phyloP scores from a whole-genome alignment of 2,797 vertebrate genomes.

The Gila robusta region DNA sequence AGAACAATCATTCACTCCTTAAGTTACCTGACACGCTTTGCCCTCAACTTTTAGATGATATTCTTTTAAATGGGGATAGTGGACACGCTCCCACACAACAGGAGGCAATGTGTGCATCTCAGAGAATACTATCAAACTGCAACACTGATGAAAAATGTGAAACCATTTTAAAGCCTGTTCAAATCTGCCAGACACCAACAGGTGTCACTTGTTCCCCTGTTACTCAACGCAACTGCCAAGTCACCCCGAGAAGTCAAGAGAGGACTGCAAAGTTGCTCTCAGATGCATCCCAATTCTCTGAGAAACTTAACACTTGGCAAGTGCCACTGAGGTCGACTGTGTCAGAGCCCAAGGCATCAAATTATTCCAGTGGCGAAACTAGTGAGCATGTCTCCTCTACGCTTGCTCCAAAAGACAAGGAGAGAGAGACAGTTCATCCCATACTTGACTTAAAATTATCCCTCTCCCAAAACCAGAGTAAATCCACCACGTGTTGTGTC shows the following conservation, averaged over 20 bases:
- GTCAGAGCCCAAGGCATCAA: slow-evolving; percentile 53
- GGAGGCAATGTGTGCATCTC: slow-evolving; percentile 44
- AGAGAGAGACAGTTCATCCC: slow-evolving; percentile 70
- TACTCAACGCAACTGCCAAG: slow-evolving; percentile 36
- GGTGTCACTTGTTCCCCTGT: slow-evolving; percentile 48
- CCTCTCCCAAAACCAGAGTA: slow-evolving; percentile 70
- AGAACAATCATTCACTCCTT: slow-evolving; percentile 22
- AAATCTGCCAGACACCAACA: slow-evolving; percentile 43
- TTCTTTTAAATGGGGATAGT: slow-evolving; percentile 28
- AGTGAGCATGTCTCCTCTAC: slow-evolving; percentile 46
- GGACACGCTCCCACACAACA: slow-evolving; percentile 32
- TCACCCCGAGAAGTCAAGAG: slow-evolving; percentile 54
- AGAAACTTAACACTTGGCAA: slow-evolving; percentile 49
- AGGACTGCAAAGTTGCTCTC: slow-evolving; percentile 49
- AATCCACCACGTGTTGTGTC: slow-evolving; percentile 60
- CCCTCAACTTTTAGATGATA: slow-evolving; percentile 44
- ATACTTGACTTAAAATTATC: slow-evolving; percentile 63
- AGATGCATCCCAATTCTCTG: slow-evolving; percentile 47
- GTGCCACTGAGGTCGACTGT: slow-evolving; percentile 17
- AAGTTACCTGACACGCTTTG: neutral
- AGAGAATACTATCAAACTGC: slow-evolving; percentile 41
- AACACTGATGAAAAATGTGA: slow-evolving; percentile 54
- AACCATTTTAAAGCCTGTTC: slow-evolving; percentile 49
- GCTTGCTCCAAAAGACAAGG: slow-evolving; percentile 66
- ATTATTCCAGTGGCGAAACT: slow-evolving; percentile 26